Conservation (phyloP, 1,140 invertebrate genomes). For the Drosophila auraria region DNA sequence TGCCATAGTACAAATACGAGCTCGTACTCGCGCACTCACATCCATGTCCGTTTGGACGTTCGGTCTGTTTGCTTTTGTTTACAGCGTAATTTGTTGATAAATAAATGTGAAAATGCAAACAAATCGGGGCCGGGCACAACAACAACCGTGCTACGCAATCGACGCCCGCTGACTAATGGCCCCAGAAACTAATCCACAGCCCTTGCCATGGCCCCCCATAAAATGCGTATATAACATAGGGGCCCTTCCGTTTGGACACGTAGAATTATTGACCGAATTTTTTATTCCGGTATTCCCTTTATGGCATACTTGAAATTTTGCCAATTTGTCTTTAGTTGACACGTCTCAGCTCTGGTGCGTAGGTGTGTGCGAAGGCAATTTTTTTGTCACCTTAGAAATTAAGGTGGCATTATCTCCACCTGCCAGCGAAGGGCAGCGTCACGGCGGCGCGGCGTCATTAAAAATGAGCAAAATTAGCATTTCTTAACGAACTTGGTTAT, state of each 20-base stretch:
- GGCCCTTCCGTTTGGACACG: slow-evolving; percentile 54
- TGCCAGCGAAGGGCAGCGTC: slow-evolving; percentile 30
- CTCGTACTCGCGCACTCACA: slow-evolving; percentile 6
- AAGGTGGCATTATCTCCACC: slow-evolving; percentile 26
- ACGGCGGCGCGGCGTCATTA: slow-evolving; percentile 25
- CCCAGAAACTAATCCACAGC: slow-evolving; percentile 18
- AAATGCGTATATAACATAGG: slow-evolving; percentile 12
- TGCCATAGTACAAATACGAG: slow-evolving; percentile 37
- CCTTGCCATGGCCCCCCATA: neutral
- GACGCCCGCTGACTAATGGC: slow-evolving; percentile 50
- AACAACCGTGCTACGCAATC: slow-evolving; percentile 73
- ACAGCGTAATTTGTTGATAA: slow-evolving; percentile 76
- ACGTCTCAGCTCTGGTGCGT: slow-evolving; percentile 49
- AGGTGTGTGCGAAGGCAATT: slow-evolving; percentile 23
- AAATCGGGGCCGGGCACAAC: slow-evolving; percentile 49
- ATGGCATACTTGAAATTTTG: slow-evolving; percentile 37
- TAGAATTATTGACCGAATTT: slow-evolving; percentile 32
- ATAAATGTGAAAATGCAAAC: slow-evolving; percentile 79
- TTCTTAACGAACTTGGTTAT: slow-evolving; percentile 55
- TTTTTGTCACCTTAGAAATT: slow-evolving; percentile 43
- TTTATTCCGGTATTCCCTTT: slow-evolving; percentile 35
- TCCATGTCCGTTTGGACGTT: slow-evolving; percentile 6
- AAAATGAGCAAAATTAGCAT: slow-evolving; percentile 59
- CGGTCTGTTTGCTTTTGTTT: slow-evolving; percentile 63
- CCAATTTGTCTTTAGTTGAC: slow-evolving; percentile 61